Evolutionary conservation across 2,797 vertebrate species (phyloP).

Genomic region (Limosa lapponica): DNA sequence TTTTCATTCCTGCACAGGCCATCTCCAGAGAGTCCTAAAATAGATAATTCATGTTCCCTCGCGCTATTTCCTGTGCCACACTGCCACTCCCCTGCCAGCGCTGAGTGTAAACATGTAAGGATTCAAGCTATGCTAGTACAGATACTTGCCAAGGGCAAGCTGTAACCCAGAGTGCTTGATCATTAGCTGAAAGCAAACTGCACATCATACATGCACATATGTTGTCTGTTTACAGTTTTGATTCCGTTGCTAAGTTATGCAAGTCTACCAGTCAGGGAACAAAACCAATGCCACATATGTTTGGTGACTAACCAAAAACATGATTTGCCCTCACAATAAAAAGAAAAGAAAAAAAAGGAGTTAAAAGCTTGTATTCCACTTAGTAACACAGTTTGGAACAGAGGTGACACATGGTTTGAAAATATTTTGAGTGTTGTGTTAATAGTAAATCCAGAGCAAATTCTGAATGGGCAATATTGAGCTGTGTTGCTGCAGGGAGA

Average conservation of each 20-base stretch:
- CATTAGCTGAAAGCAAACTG: slow-evolving; percentile 66
- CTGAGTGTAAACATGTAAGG: slow-evolving; percentile 23
- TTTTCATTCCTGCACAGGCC: not conserved
- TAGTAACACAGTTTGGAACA: not conserved
- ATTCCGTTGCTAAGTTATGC: slow-evolving; percentile 65
- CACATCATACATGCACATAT: slow-evolving; percentile 38
- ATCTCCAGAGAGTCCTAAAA: not conserved
- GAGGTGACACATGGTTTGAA: not conserved
- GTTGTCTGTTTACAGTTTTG: slow-evolving; percentile 58
- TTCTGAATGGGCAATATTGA: not conserved
- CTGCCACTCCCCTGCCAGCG: slow-evolving; percentile 21
- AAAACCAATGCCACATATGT: slow-evolving; percentile 46
- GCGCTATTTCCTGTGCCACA: slow-evolving; percentile 1
- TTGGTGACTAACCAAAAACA: not conserved
- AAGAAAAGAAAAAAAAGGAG: not conserved
- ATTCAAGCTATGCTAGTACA: slow-evolving; percentile 46
- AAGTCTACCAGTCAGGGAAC: slow-evolving; percentile 49
- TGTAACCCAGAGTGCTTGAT: slow-evolving; percentile 58
- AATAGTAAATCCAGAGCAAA: not conserved
- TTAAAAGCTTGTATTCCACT: not conserved
- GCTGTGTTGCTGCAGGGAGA: slow-evolving; percentile 14
- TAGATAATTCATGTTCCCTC: not conserved
- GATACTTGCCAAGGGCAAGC: slow-evolving; percentile 66
- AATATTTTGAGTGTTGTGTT: slow-evolving; percentile 12
- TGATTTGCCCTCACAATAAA: not conserved